Percentiles rank a stretch among this genome's conserved stretches.
These are phyloP conservation scores for Heteromurus nitidus DNA, from an alignment of 2,888 invertebrate genomes.

Conservation along the genomic window DNA sequence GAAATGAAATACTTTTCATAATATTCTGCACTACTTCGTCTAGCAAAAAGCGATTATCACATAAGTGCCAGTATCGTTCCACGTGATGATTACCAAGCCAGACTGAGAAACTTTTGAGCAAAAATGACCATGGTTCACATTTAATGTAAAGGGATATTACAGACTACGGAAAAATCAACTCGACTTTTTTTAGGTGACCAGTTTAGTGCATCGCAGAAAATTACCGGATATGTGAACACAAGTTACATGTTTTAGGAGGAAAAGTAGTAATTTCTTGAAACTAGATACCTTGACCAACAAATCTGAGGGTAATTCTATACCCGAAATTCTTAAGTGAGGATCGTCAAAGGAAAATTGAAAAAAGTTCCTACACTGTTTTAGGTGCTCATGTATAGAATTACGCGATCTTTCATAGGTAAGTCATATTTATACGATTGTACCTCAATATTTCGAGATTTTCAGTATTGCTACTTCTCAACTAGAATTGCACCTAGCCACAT, in stretches of 20 bases:
- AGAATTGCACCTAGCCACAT: background rate
- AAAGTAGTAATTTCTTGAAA: background rate
- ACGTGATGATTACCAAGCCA: constrained; percentile 20
- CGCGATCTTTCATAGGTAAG: too few species aligned
- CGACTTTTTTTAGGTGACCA: constrained; percentile 10
- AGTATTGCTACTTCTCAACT: background rate
- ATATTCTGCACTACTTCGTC: constrained; percentile 6
- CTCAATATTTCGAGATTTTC: background rate
- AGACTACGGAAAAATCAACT: constrained; percentile 20
- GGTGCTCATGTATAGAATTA: background rate
- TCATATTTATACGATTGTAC: background rate
- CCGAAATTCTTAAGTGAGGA: too few species aligned
- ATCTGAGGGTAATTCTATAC: too few species aligned
- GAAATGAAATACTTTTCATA: background rate
- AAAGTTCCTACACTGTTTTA: too few species aligned
- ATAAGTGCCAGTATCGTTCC: constrained; percentile 14
- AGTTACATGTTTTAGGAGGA: background rate
- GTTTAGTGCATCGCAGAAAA: background rate
- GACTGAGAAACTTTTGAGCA: background rate
- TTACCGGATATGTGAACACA: background rate
- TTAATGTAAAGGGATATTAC: constrained; percentile 7
- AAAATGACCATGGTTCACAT: background rate
- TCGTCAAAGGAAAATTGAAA: background rate
- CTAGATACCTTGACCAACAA: too few species aligned
- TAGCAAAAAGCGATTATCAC: background rate